Evolutionary conservation across 2,113 vertebrate genomes (phyloP).

Genomic region (Seriola dumerili): DNA sequence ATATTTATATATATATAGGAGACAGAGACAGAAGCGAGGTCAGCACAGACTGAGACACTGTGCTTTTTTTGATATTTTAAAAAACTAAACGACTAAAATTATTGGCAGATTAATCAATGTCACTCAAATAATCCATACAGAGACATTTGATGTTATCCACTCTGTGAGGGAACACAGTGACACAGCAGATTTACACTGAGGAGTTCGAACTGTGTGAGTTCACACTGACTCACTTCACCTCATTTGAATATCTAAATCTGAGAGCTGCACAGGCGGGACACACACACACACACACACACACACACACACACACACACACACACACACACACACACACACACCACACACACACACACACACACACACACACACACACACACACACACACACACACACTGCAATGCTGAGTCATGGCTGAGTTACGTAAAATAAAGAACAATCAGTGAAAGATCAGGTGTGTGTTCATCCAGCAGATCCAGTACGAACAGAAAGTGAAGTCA

Average conservation of each 20-base stretch:
- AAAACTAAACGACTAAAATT: background rate
- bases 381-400: background rate
- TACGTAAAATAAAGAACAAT: conserved; percentile 3
- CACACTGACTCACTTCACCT: background rate
- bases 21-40: too few species aligned
- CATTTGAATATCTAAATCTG: conserved; percentile 42
- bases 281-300: background rate
- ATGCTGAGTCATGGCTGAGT: conserved; percentile 26
- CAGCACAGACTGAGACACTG: too few species aligned
- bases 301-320: background rate
- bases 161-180: background rate
- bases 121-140: too few species aligned
- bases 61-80: background rate
- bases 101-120: background rate
- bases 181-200: conserved; percentile 10
- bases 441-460: background rate
- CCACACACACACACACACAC: background rate
- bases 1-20: too few species aligned
- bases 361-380: background rate
- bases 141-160: background rate
- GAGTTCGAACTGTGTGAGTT: background rate
- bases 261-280: conserved; percentile 6
- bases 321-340: background rate
- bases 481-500: conserved; percentile 21
- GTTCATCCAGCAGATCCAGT: background rate